These are phyloP conservation scores for Tachycineta bicolor DNA, from an alignment of 2,113 vertebrate genomes.

Conservation along the genomic window DNA sequence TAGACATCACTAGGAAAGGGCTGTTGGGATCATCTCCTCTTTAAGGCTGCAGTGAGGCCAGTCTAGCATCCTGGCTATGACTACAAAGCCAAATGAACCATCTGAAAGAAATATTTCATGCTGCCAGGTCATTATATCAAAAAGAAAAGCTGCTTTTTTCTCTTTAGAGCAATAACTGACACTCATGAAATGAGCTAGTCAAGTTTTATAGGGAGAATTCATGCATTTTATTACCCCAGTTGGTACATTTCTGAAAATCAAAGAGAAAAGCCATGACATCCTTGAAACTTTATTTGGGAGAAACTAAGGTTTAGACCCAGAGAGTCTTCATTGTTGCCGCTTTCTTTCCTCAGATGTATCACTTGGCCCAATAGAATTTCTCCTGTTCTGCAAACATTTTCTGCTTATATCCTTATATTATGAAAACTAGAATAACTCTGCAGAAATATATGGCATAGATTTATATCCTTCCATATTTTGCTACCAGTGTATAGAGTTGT, in stretches of 20 bases:
- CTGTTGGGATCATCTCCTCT: background rate
- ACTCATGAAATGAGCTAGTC: background rate
- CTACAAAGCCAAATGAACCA: background rate
- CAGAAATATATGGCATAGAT: background rate
- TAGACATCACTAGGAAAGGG: background rate
- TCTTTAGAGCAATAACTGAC: background rate
- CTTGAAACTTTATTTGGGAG: background rate
- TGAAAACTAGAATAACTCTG: background rate
- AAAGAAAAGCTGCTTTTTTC: background rate
- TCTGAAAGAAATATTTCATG: conserved; percentile 1
- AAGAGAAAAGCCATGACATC: background rate
- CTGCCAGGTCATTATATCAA: background rate
- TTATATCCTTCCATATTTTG: background rate
- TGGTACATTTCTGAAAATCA: background rate
- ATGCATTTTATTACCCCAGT: background rate
- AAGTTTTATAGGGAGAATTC: background rate
- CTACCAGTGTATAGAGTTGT: background rate
- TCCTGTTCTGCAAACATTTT: background rate
- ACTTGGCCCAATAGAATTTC: background rate
- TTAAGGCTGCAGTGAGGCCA: background rate
- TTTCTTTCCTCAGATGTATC: background rate
- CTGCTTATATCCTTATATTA: background rate
- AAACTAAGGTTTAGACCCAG: background rate
- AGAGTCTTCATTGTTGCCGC: background rate
- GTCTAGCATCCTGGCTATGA: background rate